Evolutionary conservation across 2,888 invertebrate genomes (phyloP).

Genomic region (Coremacera marginata): DNA sequence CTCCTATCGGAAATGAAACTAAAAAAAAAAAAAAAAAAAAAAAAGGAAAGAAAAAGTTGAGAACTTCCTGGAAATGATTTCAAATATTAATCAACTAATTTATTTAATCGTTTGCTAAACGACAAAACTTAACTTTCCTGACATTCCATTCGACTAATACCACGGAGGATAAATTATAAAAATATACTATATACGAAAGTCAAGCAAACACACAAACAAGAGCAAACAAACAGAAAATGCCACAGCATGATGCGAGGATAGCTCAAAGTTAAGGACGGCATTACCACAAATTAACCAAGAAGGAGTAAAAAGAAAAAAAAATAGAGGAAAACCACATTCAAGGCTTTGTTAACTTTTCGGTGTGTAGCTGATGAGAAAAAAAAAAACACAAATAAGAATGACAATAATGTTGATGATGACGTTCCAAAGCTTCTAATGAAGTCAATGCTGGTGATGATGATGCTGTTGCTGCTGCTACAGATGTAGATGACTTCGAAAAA

Average conservation of each 20-base stretch:
- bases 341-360: background rate
- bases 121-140: constrained; percentile 24
- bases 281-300: background rate
- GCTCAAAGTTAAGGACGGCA: constrained; percentile 1
- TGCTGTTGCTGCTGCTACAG: too few relatives aligned
- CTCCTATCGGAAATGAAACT: background rate
- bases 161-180: constrained; percentile 7
- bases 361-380: background rate
- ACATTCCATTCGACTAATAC: constrained; percentile 12
- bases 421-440: background rate
- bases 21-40: background rate
- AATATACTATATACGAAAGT: background rate
- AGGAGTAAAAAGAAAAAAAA: background rate
- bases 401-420: background rate
- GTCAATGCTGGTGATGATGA: too few relatives aligned
- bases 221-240: background rate
- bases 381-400: background rate
- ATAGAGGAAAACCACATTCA: background rate
- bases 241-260: background rate
- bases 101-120: constrained; percentile 26
- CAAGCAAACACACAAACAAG: background rate
- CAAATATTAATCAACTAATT: constrained; percentile 31
- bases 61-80: background rate
- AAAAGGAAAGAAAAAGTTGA: too few relatives aligned
- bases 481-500: too few relatives aligned